Conservation (phyloP, 2,888 invertebrate genomes). For the Gerris lacustris region DNA sequence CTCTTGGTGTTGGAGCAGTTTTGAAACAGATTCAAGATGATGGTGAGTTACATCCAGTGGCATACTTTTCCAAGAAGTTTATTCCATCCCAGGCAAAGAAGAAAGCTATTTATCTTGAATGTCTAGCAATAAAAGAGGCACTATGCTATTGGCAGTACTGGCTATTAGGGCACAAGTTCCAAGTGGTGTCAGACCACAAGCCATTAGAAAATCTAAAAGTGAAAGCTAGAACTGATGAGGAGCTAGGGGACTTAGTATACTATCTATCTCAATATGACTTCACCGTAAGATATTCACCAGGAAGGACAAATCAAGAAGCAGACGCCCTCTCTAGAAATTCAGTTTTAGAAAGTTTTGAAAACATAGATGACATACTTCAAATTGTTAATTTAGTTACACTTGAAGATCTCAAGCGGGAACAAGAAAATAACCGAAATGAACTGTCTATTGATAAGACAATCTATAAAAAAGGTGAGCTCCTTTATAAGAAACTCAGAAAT, state of each 20-base stretch:
- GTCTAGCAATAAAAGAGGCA: conserved; percentile 22
- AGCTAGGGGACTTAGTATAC: conserved; percentile 26
- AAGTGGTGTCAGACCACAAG: conserved; percentile 22
- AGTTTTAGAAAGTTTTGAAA: conserved; percentile 24
- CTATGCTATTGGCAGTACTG: conserved; percentile 22
- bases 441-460: not conserved
- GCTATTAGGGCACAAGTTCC: too few species aligned
- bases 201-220: conserved; percentile 26
- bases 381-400: conserved; percentile 17
- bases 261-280: conserved; percentile 29
- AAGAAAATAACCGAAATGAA: not conserved
- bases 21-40: conserved; percentile 25
- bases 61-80: conserved; percentile 23
- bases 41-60: conserved; percentile 16
- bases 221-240: conserved; percentile 26
- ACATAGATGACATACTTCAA: conserved; percentile 22
- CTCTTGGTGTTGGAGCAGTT: conserved; percentile 29
- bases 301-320: too few species aligned
- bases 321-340: conserved; percentile 23
- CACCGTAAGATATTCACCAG: too few species aligned
- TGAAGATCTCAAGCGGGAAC: not conserved
- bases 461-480: conserved; percentile 5
- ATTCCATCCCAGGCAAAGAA: conserved; percentile 20
- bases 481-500: conserved; percentile 6
- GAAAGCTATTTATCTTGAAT: conserved; percentile 21